A percentile compares a stretch with the other conserved stretches of the same genome.
phyloP scores from a whole-genome alignment of 1,140 invertebrate species.

The Nephotettix cincticeps region DNA sequence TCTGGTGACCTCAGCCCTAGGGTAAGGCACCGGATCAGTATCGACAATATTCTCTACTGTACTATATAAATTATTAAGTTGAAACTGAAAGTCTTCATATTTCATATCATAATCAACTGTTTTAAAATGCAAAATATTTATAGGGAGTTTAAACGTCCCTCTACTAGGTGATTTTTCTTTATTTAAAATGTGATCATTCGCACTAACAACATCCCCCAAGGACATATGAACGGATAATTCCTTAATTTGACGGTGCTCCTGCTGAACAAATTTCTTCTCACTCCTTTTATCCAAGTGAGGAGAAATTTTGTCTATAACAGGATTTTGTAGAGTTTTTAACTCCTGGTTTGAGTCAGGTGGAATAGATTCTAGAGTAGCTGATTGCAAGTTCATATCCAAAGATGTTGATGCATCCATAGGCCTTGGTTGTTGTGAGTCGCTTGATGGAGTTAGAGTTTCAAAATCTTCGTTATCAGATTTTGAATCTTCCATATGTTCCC shows the following conservation, averaged over 20 bases:
- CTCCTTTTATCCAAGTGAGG: too few relatives aligned
- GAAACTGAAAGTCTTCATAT: background rate
- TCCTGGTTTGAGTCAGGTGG: too few relatives aligned
- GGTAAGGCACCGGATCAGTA: background rate
- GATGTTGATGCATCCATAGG: background rate
- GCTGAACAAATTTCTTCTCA: too few relatives aligned
- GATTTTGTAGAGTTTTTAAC: too few relatives aligned
- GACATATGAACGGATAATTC: too few relatives aligned
- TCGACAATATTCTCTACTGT: background rate
- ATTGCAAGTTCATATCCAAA: background rate
- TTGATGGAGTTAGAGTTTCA: background rate
- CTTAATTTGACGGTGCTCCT: too few relatives aligned
- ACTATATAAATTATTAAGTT: background rate
- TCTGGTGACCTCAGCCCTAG: background rate
- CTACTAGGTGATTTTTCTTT: background rate
- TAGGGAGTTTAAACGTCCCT: background rate
- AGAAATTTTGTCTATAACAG: too few relatives aligned
- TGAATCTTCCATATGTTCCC: background rate
- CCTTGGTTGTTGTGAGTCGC: background rate
- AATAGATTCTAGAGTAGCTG: too few relatives aligned
- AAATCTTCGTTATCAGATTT: background rate
- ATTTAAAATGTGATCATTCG: background rate
- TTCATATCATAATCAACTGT: background rate
- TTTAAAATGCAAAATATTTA: background rate
- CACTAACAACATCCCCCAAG: too few relatives aligned